Percentiles rank a stretch among this genome's conserved stretches.
Evolutionary conservation across 2,113 vertebrate genomes (phyloP).

Genomic region (Datnioides undecimradiatus): DNA sequence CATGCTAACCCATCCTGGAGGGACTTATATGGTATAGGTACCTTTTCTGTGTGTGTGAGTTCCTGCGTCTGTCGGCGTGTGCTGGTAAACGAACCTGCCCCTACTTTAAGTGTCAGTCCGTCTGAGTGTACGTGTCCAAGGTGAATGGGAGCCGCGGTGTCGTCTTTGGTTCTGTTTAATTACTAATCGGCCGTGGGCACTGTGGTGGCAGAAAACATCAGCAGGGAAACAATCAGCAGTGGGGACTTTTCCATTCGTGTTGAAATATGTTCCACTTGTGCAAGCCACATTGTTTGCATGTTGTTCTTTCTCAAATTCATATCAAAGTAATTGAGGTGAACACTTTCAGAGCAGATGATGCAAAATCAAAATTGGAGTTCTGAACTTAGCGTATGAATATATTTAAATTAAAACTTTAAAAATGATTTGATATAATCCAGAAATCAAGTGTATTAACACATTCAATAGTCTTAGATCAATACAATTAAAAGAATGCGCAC

Average conservation of each 20-base stretch:
- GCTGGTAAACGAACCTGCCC: constrained; percentile 16
- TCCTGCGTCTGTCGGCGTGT: neutral
- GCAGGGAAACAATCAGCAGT: constrained; percentile 43
- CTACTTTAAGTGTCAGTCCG: constrained; percentile 20
- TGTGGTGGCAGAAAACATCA: constrained; percentile 52
- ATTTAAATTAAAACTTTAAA: neutral
- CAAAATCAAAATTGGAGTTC: neutral
- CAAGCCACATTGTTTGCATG: neutral
- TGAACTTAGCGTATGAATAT: neutral
- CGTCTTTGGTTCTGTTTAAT: constrained; percentile 78
- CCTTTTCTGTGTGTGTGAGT: neutral
- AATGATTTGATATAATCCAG: neutral
- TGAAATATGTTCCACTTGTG: neutral
- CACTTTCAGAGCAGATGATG: neutral
- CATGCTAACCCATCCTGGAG: neutral
- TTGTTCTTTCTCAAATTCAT: neutral
- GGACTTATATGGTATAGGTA: neutral
- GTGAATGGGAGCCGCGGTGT: constrained; percentile 68
- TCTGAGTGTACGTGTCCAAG: constrained; percentile 51
- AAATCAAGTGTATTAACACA: neutral
- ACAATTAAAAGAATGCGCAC: neutral
- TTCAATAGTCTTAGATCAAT: neutral
- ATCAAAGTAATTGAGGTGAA: neutral
- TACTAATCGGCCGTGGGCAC: constrained; percentile 72
- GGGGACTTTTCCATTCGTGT: constrained; percentile 52